phyloP scores from a whole-genome alignment of 2,113 vertebrate species.

The Spheniscus mendiculus region DNA sequence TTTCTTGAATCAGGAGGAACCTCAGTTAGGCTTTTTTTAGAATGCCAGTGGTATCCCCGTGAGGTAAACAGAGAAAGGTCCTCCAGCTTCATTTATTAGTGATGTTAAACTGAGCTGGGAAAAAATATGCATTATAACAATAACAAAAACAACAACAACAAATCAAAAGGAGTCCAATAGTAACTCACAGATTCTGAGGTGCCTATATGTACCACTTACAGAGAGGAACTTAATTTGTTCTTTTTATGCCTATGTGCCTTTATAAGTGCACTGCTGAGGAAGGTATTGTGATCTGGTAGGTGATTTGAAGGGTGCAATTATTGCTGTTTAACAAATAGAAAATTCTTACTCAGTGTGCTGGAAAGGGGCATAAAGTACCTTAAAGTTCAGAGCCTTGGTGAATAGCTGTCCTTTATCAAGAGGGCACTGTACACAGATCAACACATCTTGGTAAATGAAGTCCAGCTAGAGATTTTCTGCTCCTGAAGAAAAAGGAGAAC shows the following conservation, averaged over 20 bases:
- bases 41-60: neutral
- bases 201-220: neutral
- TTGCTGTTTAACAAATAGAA: neutral
- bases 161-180: neutral
- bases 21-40: neutral
- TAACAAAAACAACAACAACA: neutral
- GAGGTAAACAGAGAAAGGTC: neutral
- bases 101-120: neutral
- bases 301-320: neutral
- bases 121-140: neutral
- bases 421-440: neutral
- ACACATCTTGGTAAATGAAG: neutral
- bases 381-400: neutral
- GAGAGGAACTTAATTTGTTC: neutral
- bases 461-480: neutral
- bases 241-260: neutral
- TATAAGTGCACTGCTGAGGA: neutral
- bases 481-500: neutral
- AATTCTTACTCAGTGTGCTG: neutral
- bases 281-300: neutral
- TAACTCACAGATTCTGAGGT: neutral
- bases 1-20: neutral
- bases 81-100: neutral
- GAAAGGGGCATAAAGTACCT: neutral
- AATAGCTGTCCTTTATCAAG: neutral